Evolutionary conservation across 2,888 invertebrate genomes (phyloP), one percentile per base, ranked within the genome.

Genomic region (Chromoteleia sp.): DNA sequence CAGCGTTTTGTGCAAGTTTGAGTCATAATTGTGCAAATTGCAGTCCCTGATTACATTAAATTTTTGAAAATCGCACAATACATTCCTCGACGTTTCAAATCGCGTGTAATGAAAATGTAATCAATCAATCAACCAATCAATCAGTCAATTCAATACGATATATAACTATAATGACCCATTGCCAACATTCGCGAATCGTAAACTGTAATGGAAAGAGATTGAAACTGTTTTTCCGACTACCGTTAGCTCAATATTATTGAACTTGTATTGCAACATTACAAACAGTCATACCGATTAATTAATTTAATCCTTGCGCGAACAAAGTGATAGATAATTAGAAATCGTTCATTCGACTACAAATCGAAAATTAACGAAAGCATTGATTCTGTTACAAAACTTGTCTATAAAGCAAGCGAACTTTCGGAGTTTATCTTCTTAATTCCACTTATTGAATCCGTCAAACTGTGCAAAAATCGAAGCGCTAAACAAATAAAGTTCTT

Each of bases 61-160:
- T 43, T 43, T 43, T 43, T 43, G 1, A 2, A 17, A 43, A 17
- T 17, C 1, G 17, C 0, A 5, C 6, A 7, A 43, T 8, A 17
- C 15, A 17, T 43, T 43, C 17, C n/a, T 1, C 17, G 12, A 39
- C 39, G 12, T 39, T 39, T 39, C 41, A 7, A 43, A 43, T 7
- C 17, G 8, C 1, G 15, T 17, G 6, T 7, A 10, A 43, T 43
- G 41, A 17, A 8, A 43, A 15, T 7, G 41, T 43, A 43, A 43
- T 43, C 41, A 43, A 43, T 43, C 17, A 43, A 17, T 43, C 17
- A 43, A 43, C 17, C 41, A 43, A 43, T 43, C 17, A 43, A 17
- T 43, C 17, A 15, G 7, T 43, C 17, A 43, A 43, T 43, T 17
- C 17, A 7, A 2, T 6, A 7, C 17, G n/a, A 43, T 43, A 7